Base-by-base conservation (phyloP, 2,888 invertebrate species). In the Dorcus hopei region DNA sequence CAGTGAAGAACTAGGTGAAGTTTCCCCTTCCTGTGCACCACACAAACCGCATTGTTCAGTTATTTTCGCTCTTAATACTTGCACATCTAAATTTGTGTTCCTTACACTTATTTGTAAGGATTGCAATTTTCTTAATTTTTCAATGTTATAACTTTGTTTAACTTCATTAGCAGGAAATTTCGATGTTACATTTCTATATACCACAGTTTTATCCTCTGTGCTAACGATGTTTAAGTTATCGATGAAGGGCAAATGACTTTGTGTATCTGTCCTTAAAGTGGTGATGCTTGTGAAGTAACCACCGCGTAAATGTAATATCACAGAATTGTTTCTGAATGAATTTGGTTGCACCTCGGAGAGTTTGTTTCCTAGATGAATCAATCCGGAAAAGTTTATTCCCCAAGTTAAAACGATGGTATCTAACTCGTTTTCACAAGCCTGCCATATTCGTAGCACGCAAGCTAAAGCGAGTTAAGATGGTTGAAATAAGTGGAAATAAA, bases 291-390 rank as follows among this genome's bases (percentile, higher is more conserved):
- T 89, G 74, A 95, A 96, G 71, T 87, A 91, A 3, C 94, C 94
- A 40, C 93, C 93, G 62, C 90, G 90, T 84, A 95, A 87, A 80
- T 91, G 89, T 77, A 96, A 93, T 68, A 96, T 87, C 68, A 94
- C 79, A 47, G 91, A 87, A 74, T 91, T 87, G 49, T 83, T 80
- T 73, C 83, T 83, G 67, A 91, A 87, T 68, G 86, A 82, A 55
- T 83, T 82, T 2, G 88, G 86, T 43, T 87, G 85, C 70, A 87
- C 85, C 66, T 83, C 83, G 9, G 85, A 80, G 56, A 88, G 76
- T 73, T 87, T 87, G 50, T 86, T 85, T 50, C 90, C 88, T 45
- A 91, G 82, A 69, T 89, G 91, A 53, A 89, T 82, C 9, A 96
- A 81, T 0, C 95, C 95, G 57, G 89, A 89, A 70, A 96, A 88